phyloP scores from a whole-genome alignment of 2,113 vertebrate genomes.

The Orycteropus afer region DNA sequence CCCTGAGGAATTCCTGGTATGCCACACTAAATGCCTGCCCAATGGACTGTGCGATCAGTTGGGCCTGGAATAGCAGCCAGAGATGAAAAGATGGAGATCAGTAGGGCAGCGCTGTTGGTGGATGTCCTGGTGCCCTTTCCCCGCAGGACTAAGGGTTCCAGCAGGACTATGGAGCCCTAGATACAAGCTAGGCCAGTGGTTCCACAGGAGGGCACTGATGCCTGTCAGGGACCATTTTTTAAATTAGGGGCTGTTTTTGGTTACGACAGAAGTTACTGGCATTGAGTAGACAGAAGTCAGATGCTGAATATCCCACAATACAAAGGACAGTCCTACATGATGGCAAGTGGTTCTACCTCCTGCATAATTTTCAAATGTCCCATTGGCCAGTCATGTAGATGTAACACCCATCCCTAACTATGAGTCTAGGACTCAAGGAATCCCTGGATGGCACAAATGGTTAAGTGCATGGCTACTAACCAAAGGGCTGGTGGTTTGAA shows the following conservation, averaged over 20 bases:
- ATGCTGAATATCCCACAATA: background rate
- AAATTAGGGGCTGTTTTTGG: background rate
- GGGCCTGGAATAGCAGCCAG: constrained; percentile 87
- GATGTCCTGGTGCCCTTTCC: background rate
- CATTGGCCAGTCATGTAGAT: background rate
- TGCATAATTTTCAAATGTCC: background rate
- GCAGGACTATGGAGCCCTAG: background rate
- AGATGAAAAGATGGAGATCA: background rate
- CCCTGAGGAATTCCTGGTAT: constrained; percentile 97
- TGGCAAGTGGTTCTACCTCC: background rate
- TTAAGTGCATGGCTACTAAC: background rate
- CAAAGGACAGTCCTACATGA: background rate
- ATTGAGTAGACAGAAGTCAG: background rate
- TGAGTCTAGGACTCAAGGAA: background rate
- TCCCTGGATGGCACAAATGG: background rate
- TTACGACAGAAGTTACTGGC: background rate
- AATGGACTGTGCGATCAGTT: constrained; percentile 97
- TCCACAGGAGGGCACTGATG: background rate
- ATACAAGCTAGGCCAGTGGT: no score
- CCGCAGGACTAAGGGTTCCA: background rate
- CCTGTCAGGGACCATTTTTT: background rate
- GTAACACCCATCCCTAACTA: background rate
- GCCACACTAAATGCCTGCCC: constrained; percentile 98
- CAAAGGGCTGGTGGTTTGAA: background rate
- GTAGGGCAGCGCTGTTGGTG: fast-evolving